A percentile compares a stretch with the other conserved stretches of the same genome.
Conservation (phyloP, 2,797 vertebrate genomes). For the Microctenopoma stevenorrisi region DNA sequence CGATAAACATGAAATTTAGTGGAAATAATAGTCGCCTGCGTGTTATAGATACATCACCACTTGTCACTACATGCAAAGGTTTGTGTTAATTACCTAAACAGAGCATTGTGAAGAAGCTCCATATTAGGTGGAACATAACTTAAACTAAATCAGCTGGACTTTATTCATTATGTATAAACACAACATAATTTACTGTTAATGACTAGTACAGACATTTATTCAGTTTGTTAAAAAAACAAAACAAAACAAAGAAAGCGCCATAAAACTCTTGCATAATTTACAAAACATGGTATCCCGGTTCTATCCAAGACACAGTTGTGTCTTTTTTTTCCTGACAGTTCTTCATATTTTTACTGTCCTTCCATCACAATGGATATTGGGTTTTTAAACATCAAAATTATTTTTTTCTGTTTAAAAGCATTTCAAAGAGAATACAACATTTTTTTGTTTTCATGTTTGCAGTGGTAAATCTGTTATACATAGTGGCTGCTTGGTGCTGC, state of each 20-base stretch:
- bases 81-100: constrained; percentile 68
- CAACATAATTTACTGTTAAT: constrained; percentile 99
- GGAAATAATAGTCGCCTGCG: constrained; percentile 74
- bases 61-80: constrained; percentile 72
- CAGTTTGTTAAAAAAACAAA: constrained; percentile 89
- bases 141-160: constrained; percentile 80
- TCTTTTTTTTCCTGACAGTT: constrained; percentile 63
- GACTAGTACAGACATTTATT: constrained; percentile 99
- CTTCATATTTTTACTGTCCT: constrained; percentile 54
- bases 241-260: constrained; percentile 80
- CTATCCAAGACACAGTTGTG: constrained; percentile 86
- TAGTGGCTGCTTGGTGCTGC: constrained; percentile 86
- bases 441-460: constrained; percentile 82
- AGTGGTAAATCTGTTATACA: constrained; percentile 89
- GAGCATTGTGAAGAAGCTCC: constrained; percentile 60
- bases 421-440: constrained; percentile 84
- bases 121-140: constrained; percentile 42
- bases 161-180: constrained; percentile 99
- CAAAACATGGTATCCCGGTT: constrained; percentile 96
- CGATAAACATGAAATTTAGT: constrained; percentile 78
- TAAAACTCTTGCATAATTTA: constrained; percentile 98
- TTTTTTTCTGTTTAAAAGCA: constrained; percentile 69
- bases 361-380: constrained; percentile 63
- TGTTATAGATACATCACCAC: constrained; percentile 76
- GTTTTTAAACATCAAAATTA: constrained; percentile 73